Percentiles rank a stretch among this genome's conserved stretches.
Evolutionary conservation across 1,140 invertebrate species (phyloP).

Genomic region (Metaphire vulgaris): DNA sequence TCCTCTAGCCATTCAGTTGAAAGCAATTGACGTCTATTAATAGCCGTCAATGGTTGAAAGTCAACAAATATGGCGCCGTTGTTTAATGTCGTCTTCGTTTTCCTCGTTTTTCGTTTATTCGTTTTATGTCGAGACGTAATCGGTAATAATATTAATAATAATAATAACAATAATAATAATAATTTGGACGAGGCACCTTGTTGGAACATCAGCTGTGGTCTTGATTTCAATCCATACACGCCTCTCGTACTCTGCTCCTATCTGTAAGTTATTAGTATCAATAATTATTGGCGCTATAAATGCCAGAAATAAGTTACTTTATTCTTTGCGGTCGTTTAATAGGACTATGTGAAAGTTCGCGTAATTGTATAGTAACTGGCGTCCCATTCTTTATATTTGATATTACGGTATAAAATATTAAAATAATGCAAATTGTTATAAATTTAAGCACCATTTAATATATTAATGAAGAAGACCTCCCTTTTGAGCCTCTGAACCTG

Average conservation of each 20-base stretch:
- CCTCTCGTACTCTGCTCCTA: constrained; percentile 37
- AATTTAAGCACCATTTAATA: neutral
- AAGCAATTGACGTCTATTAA: no score
- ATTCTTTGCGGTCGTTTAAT: neutral
- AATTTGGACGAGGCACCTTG: neutral
- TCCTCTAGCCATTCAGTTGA: no score
- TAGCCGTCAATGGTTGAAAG: no score
- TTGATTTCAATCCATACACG: constrained; percentile 28
- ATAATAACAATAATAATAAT: no score
- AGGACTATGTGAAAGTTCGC: neutral
- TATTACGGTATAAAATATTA: neutral
- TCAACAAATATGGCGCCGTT: no score
- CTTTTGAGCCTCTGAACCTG: no score
- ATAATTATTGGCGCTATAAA: neutral
- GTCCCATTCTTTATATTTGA: neutral
- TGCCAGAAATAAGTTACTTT: neutral
- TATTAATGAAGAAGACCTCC: no score
- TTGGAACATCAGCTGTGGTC: neutral
- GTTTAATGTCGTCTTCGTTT: no score
- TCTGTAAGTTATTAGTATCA: constrained; percentile 34
- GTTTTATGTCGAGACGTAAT: no score
- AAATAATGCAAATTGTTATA: neutral
- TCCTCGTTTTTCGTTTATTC: no score
- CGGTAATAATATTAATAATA: no score
- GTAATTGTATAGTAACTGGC: neutral